A percentile compares a stretch with the other conserved stretches of the same genome.
phyloP scores from a whole-genome alignment of 1,140 invertebrate genomes.

The Argopecten irradians region DNA sequence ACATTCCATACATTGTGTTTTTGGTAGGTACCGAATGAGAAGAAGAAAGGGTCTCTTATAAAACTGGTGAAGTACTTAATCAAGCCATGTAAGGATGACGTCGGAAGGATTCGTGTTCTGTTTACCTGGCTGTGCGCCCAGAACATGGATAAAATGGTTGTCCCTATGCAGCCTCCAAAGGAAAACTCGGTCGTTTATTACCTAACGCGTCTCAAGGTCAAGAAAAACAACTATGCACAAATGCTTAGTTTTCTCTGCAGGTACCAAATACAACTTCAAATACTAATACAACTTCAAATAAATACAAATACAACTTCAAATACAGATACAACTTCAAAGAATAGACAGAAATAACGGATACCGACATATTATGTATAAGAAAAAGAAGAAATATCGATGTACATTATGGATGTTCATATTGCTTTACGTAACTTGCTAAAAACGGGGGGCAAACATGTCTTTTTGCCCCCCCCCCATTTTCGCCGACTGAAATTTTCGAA shows the following conservation, averaged over 20 bases:
- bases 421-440: no score
- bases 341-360: no score
- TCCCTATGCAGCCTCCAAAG: constrained; percentile 41
- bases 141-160: constrained; percentile 48
- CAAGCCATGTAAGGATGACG: constrained; percentile 47
- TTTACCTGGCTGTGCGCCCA: constrained; percentile 64
- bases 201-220: constrained; percentile 60
- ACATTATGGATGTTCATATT: no score
- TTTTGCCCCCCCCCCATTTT: no score
- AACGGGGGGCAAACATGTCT: no score
- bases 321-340: no score
- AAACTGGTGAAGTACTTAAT: constrained; percentile 37
- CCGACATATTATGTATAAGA: no score
- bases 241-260: constrained; percentile 64
- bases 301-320: background rate
- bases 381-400: background rate
- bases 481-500: no score
- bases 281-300: background rate
- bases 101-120: constrained; percentile 57
- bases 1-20: background rate
- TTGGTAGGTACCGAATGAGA: constrained; percentile 42
- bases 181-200: constrained; percentile 54
- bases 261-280: constrained; percentile 43
- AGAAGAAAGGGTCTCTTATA: constrained; percentile 43
- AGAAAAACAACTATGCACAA: constrained; percentile 65